Base-by-base conservation (phyloP, 2,113 vertebrate genomes). In the Tautogolabrus adspersus region DNA sequence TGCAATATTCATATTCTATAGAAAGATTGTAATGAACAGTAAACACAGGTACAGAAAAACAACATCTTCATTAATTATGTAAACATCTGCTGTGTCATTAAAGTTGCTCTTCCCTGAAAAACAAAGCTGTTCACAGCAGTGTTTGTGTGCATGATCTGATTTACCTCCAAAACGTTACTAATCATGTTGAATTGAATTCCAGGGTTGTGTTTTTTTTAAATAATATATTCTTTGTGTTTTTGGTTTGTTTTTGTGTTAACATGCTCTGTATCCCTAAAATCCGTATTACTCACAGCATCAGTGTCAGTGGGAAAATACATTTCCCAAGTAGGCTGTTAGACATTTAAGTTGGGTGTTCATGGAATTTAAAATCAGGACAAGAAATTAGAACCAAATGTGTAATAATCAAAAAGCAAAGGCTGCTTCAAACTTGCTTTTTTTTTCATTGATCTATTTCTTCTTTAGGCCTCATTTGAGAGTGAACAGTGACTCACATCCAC, bases 61-160 rank as follows among this genome's bases (percentile, higher is more conserved):
- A 82, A 49, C 68, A 67, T 56, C 67, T 22, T 8, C 59, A 86
- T 91, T 56, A 89, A 88, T 90, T 88, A 88, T 85, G 66, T 76
- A 78, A 83, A 80, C 80, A 84, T 75, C 67, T 82, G 70, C 57
- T 82, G 46, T 65, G 47, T 85, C 72, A 89, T 90, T 87, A 83
- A 89, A 88, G 49, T 18, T 22, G 21, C 44, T 77, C 66, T 46
- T 76, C 63, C 47, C 22, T 67, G 66, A 71, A 73, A 85, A 79
- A 77, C 69, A 81, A 83, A 56, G 81, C 74, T 67, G 63, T 66
- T 77, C 34, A 9, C 55, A 59, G 60, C 66, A 37, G 63, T 62
- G 66, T 63, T 54, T 26, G 12, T 55, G 59, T 81, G 67, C 61
- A 64, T 51, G 19, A 11, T 68, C 46, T 81, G 30, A 42, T 79